Conservation (phyloP, 2,888 invertebrate species). For the Drosophila yooni region DNA sequence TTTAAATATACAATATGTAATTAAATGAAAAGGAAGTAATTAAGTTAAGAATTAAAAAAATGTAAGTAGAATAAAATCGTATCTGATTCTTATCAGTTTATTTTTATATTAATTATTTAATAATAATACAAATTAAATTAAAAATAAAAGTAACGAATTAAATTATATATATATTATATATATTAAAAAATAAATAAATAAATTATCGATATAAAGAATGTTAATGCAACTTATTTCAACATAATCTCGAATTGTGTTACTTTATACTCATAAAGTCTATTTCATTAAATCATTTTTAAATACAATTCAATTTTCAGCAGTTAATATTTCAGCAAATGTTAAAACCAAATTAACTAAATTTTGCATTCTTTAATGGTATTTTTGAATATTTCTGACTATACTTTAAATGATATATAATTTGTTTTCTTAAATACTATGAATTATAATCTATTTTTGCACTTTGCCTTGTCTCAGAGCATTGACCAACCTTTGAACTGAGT, state of each 20-base stretch:
- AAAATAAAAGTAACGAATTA: rapidly evolving
- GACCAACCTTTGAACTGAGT: conserved; percentile 49
- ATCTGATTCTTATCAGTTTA: too few relatives aligned
- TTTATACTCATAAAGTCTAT: background rate
- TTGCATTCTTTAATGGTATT: background rate
- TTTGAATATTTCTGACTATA: background rate
- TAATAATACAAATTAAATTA: too few relatives aligned
- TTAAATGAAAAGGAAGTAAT: background rate
- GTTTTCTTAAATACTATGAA: background rate
- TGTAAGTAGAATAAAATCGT: too few relatives aligned
- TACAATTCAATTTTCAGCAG: background rate
- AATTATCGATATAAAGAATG: too few relatives aligned
- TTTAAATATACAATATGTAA: too few relatives aligned
- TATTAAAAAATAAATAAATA: too few relatives aligned
- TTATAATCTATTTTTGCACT: background rate
- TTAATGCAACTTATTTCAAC: background rate
- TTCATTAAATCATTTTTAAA: background rate
- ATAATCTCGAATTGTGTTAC: background rate
- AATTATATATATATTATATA: background rate
- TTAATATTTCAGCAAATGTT: background rate
- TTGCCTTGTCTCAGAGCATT: conserved; percentile 33
- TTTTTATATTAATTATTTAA: too few relatives aligned
- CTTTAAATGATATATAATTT: background rate
- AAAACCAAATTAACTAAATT: background rate
- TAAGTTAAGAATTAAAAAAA: background rate